phyloP scores from a whole-genome alignment of 1,140 invertebrate genomes.

The Anadara kagoshimensis region DNA sequence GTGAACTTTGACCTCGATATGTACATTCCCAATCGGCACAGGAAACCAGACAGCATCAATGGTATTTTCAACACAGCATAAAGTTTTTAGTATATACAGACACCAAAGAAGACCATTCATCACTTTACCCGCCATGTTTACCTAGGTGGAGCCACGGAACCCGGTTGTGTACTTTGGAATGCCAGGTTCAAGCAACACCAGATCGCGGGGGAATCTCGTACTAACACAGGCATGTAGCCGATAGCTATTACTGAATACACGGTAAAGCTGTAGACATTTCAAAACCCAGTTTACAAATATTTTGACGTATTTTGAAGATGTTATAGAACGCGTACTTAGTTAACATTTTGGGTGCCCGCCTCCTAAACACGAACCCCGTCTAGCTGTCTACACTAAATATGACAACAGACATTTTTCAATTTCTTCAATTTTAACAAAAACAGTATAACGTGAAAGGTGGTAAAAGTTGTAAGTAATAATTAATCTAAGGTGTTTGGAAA shows the following conservation, averaged over 20 bases:
- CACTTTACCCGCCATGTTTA: neutral
- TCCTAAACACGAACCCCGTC: constrained; percentile 26
- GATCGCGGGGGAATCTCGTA: too few species aligned
- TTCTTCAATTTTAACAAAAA: too few species aligned
- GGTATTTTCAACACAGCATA: constrained; percentile 9
- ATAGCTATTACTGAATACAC: constrained; percentile 13
- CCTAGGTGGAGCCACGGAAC: constrained; percentile 6
- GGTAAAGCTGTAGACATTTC: constrained; percentile 19
- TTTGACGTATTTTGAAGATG: constrained; percentile 38
- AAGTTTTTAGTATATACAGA: constrained; percentile 3
- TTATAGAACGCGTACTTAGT: constrained; percentile 24
- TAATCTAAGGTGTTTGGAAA: too few species aligned
- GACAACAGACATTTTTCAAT: too few species aligned
- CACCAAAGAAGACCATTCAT: neutral
- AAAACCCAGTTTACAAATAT: constrained; percentile 39
- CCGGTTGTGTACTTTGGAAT: constrained; percentile 7
- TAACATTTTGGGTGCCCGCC: constrained; percentile 24
- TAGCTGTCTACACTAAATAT: constrained; percentile 9
- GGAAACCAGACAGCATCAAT: constrained; percentile 6
- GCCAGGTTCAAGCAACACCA: too few species aligned
- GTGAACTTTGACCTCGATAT: constrained; percentile 13
- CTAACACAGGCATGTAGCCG: constrained; percentile 5
- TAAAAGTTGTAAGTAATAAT: too few species aligned
- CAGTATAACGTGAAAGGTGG: too few species aligned
- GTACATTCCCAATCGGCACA: constrained; percentile 11